Conservation (phyloP, 2,888 invertebrate species). For the Aphidius colemani region DNA sequence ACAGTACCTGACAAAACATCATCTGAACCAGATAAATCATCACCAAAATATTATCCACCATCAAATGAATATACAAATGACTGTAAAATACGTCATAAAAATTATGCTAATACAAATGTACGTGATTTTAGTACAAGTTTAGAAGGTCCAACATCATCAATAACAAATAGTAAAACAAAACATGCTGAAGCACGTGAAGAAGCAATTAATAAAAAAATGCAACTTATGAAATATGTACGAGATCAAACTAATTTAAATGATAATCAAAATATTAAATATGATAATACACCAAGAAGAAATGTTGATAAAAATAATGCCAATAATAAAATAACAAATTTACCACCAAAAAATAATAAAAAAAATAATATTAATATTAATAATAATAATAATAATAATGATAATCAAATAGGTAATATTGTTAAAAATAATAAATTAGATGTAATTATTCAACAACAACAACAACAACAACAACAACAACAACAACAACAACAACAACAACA, state of each 20-base stretch:
- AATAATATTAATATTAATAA: too few relatives aligned
- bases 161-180: slow-evolving; percentile 46
- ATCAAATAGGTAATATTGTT: slow-evolving; percentile 20
- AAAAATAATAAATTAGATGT: slow-evolving; percentile 13
- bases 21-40: slow-evolving; percentile 52
- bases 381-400: slow-evolving; percentile 32
- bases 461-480: slow-evolving; percentile 21
- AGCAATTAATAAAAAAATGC: slow-evolving; percentile 54
- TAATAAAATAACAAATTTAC: slow-evolving; percentile 39
- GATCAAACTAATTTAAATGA: slow-evolving; percentile 35
- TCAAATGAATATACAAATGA: slow-evolving; percentile 55
- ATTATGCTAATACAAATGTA: slow-evolving; percentile 47
- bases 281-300: slow-evolving; percentile 36
- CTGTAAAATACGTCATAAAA: slow-evolving; percentile 50
- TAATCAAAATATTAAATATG: slow-evolving; percentile 38
- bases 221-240: slow-evolving; percentile 59
- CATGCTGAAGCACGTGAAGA: slow-evolving; percentile 51
- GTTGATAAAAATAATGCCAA: slow-evolving; percentile 35
- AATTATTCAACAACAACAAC: slow-evolving; percentile 10
- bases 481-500: slow-evolving; percentile 3
- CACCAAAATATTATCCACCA: slow-evolving; percentile 57
- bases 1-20: slow-evolving; percentile 46
- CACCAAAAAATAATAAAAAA: slow-evolving; percentile 30
- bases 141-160: slow-evolving; percentile 51
- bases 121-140: slow-evolving; percentile 47